Evolutionary conservation across 2,113 vertebrate species (phyloP).

Genomic region (Leptobrachium leishanense): DNA sequence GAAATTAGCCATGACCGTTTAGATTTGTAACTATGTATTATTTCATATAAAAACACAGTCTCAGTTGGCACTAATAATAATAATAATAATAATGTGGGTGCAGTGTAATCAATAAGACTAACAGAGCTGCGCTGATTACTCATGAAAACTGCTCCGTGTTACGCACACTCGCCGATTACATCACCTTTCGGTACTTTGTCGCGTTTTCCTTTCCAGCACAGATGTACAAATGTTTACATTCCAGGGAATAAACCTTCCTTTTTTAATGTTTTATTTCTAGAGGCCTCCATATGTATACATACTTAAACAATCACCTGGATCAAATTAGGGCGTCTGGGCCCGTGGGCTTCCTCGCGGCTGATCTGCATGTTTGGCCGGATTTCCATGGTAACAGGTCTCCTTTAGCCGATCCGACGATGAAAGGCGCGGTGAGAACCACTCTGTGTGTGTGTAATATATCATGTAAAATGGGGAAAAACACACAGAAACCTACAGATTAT

Average conservation of each 20-base stretch:
- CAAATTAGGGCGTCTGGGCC: constrained; percentile 71
- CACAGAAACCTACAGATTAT: too few relatives aligned
- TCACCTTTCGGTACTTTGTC: constrained; percentile 31
- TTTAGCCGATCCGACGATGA: constrained; percentile 87
- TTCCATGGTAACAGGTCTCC: constrained; percentile 98
- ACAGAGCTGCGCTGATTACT: background rate
- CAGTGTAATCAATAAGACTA: background rate
- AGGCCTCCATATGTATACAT: constrained; percentile 80
- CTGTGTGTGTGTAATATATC: too few relatives aligned
- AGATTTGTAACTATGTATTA: background rate
- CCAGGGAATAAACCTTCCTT: constrained; percentile 55
- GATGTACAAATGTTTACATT: constrained; percentile 60
- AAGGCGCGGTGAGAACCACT: constrained; percentile 79
- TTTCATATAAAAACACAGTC: background rate
- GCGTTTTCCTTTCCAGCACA: constrained; percentile 45
- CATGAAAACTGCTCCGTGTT: background rate
- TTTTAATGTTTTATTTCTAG: constrained; percentile 66
- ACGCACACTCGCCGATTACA: background rate
- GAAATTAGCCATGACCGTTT: background rate
- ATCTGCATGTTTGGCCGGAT: constrained; percentile 96
- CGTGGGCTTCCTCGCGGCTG: constrained; percentile 82
- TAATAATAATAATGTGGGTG: background rate
- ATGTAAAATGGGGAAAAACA: too few relatives aligned
- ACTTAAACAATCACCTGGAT: constrained; percentile 87
- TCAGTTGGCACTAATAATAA: background rate